Percentiles rank a stretch among this genome's conserved stretches.
Evolutionary conservation across 1,140 invertebrate genomes (phyloP).

Genomic region (Himalopsyche phryganea): DNA sequence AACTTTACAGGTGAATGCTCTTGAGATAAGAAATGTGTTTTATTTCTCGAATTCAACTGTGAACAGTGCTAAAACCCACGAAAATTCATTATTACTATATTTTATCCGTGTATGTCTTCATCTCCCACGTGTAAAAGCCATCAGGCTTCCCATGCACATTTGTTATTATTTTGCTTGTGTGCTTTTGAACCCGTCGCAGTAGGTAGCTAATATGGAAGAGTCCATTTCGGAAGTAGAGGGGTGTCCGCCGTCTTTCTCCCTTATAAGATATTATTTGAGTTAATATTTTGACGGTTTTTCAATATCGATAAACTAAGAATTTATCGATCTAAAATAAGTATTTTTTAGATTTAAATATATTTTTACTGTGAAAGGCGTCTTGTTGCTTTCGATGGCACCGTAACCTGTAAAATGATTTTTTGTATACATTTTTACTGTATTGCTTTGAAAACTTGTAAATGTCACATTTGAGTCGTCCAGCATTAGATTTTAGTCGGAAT

Average conservation of each 20-base stretch:
- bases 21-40: constrained; percentile 25
- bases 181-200: constrained; percentile 46
- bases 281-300: neutral
- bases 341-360: neutral
- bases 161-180: constrained; percentile 61
- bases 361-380: no score
- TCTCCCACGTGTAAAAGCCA: constrained; percentile 51
- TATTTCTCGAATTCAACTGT: constrained; percentile 14
- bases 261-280: neutral
- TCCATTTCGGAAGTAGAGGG: constrained; percentile 36
- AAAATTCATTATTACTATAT: constrained; percentile 35
- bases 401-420: no score
- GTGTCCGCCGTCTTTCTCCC: constrained; percentile 21
- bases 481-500: no score
- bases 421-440: no score
- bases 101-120: constrained; percentile 37
- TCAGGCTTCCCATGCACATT: constrained; percentile 56
- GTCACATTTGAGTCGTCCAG: no score
- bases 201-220: constrained; percentile 35
- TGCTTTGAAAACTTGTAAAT: no score
- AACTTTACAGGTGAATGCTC: constrained; percentile 32
- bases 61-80: constrained; percentile 37
- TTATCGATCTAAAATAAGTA: neutral
- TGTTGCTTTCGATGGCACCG: no score
- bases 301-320: neutral